Evolutionary conservation across 2,888 invertebrate species (phyloP).

Genomic region (Athrips mouffetella): DNA sequence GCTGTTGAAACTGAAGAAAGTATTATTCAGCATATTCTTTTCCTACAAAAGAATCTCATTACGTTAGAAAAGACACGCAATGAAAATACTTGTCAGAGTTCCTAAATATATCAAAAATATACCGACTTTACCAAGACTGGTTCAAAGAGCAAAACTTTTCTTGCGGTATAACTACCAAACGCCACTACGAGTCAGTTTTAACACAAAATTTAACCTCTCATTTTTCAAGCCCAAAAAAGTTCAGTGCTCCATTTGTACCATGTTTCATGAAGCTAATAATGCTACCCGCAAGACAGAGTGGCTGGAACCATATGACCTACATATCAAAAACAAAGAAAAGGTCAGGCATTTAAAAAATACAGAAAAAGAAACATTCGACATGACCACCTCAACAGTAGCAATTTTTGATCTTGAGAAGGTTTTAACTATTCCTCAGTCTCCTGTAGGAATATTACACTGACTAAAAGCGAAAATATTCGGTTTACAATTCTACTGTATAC

Average conservation of each 20-base stretch:
- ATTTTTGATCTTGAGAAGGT: constrained; percentile 31
- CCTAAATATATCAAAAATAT: constrained; percentile 18
- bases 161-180: constrained; percentile 15
- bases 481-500: constrained; percentile 28
- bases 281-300: background rate
- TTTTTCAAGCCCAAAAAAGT: constrained; percentile 32
- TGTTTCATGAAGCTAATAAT: background rate
- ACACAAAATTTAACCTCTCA: constrained; percentile 30
- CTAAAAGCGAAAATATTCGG: constrained; percentile 28
- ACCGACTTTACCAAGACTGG: constrained; percentile 14
- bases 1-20: constrained; percentile 8
- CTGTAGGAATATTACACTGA: constrained; percentile 28
- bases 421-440: constrained; percentile 28
- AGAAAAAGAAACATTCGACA: constrained; percentile 21
- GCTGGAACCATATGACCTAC: background rate
- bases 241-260: constrained; percentile 15
- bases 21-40: constrained; percentile 12
- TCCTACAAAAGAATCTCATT: constrained; percentile 15
- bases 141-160: constrained; percentile 12
- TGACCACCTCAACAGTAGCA: constrained; percentile 15
- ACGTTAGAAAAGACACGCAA: constrained; percentile 9
- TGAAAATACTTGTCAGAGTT: constrained; percentile 12
- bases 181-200: constrained; percentile 27
- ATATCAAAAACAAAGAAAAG: too few species aligned
- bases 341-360: too few species aligned